These are phyloP conservation scores for Ellobium chinense DNA, from an alignment of 2,888 invertebrate species.

Conservation along the genomic window DNA sequence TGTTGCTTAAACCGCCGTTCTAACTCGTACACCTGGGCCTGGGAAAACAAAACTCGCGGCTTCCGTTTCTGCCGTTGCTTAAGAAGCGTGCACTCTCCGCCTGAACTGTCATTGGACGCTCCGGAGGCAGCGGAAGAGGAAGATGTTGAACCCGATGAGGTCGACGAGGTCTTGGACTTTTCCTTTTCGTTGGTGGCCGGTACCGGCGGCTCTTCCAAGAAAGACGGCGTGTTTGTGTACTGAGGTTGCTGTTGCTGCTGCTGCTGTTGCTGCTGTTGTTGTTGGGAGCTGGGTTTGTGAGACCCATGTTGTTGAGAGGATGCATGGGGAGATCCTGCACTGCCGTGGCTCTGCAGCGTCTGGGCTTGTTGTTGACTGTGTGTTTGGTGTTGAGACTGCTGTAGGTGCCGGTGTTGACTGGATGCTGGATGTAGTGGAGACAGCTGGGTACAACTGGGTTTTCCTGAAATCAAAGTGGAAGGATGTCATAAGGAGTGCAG, in stretches of 20 bases:
- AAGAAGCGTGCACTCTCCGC: constrained; percentile 19
- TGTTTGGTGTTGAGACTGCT: constrained; percentile 30
- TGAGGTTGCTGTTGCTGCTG: constrained; percentile 34
- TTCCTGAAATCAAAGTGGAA: too few species aligned
- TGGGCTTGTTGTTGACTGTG: constrained; percentile 26
- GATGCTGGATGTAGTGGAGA: constrained; percentile 13
- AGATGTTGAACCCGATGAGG: constrained; percentile 20
- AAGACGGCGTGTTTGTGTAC: constrained; percentile 41
- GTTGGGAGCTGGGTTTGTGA: background rate
- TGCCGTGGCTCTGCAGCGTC: constrained; percentile 17
- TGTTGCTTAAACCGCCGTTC: constrained; percentile 98
- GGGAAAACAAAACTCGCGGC: constrained; percentile 96
- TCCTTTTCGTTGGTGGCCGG: constrained; percentile 6
- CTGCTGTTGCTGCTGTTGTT: constrained; percentile 33
- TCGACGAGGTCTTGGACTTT: constrained; percentile 25
- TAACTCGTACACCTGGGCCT: constrained; percentile 97
- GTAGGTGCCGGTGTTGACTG: constrained; percentile 17
- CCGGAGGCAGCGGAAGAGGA: constrained; percentile 15
- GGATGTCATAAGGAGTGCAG: too few species aligned
- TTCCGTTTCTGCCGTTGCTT: constrained; percentile 90
- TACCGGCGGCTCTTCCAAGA: constrained; percentile 33
- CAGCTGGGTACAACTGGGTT: constrained; percentile 24
- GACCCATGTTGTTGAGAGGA: background rate
- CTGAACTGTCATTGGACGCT: constrained; percentile 6
- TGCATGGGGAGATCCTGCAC: background rate